These are phyloP conservation scores for Ophioninae sp. DNA, from an alignment of 2,888 invertebrate genomes.

Conservation along the genomic window DNA sequence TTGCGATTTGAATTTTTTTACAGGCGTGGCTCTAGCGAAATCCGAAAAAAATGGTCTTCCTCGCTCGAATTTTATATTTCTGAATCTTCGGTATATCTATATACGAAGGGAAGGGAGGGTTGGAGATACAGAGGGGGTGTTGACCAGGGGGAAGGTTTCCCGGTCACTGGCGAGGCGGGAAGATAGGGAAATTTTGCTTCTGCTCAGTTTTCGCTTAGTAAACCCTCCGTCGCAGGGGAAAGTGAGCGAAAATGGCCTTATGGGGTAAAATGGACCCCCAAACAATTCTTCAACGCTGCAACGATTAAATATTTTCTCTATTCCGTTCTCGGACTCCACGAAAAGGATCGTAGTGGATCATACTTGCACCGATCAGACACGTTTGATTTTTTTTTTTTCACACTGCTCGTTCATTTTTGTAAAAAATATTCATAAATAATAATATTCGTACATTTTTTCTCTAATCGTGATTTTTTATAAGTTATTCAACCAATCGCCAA, in stretches of 20 bases:
- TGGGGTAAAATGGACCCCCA: slow-evolving; percentile 7
- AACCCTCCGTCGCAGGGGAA: slow-evolving; percentile 9
- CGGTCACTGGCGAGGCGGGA: slow-evolving; percentile 38
- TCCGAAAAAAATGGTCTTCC: slow-evolving; percentile 52
- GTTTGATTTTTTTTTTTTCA: too few relatives aligned
- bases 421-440: too few relatives aligned
- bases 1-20: slow-evolving; percentile 41
- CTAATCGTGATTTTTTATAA: too few relatives aligned
- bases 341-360: too few relatives aligned
- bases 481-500: too few relatives aligned
- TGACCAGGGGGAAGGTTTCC: slow-evolving; percentile 41
- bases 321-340: background rate
- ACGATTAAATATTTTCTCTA: background rate
- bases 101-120: background rate
- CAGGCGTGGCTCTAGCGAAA: slow-evolving; percentile 15
- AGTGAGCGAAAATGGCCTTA: background rate
- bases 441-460: too few relatives aligned
- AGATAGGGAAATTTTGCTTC: slow-evolving; percentile 43
- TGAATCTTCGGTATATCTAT: slow-evolving; percentile 8
- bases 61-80: slow-evolving; percentile 15
- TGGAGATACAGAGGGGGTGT: background rate
- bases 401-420: too few relatives aligned
- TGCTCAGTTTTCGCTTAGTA: slow-evolving; percentile 26
- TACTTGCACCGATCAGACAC: too few relatives aligned
- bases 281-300: background rate